These are phyloP conservation scores for Telenomus remus DNA, from an alignment of 1,140 invertebrate species.

Conservation along the genomic window DNA sequence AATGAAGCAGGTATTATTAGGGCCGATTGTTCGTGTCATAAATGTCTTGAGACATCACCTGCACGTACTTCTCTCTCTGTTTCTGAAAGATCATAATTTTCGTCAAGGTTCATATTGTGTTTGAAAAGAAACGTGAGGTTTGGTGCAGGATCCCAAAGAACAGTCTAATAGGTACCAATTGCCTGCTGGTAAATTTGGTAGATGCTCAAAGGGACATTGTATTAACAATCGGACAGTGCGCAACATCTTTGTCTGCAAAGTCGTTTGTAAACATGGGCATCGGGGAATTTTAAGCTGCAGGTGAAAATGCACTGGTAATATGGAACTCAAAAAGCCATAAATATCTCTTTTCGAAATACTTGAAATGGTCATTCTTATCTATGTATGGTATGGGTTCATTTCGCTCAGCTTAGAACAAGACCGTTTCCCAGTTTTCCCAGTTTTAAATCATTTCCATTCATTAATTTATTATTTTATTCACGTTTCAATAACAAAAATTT, in stretches of 20 bases:
- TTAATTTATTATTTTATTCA: no score
- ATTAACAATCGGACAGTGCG: neutral
- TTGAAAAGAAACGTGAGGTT: no score
- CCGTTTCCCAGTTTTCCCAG: no score
- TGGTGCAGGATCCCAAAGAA: no score
- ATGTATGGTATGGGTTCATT: no score
- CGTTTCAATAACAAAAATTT: no score
- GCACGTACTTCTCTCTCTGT: neutral
- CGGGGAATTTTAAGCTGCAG: neutral
- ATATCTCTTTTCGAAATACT: neutral
- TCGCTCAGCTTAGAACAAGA: no score
- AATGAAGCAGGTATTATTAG: neutral
- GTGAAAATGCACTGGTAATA: constrained; percentile 1
- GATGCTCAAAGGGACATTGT: no score
- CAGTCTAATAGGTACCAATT: neutral
- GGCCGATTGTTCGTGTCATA: neutral
- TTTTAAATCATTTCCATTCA: no score
- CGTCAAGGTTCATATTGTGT: neutral
- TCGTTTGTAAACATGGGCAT: neutral
- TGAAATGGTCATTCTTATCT: no score
- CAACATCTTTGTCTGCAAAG: neutral
- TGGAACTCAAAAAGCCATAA: no score
- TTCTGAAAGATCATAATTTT: neutral
- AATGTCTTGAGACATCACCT: neutral
- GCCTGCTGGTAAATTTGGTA: neutral